Conservation (phyloP, 2,888 invertebrate species). For the Acronicta leporina region DNA sequence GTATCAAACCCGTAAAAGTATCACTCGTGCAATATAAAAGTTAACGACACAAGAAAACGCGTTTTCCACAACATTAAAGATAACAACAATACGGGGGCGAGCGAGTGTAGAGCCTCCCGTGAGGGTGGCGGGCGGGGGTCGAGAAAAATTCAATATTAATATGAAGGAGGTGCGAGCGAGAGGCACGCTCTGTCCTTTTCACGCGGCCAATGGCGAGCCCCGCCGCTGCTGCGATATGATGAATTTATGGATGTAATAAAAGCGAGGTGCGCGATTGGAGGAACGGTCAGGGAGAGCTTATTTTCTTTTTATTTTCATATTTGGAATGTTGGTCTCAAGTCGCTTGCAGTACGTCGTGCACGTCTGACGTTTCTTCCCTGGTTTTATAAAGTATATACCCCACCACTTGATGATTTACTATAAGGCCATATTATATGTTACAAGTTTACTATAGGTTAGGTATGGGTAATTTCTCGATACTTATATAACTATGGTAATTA, state of each 20-base stretch:
- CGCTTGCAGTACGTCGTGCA: slow-evolving; percentile 69
- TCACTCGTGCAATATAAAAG: slow-evolving; percentile 89
- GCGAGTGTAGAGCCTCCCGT: slow-evolving; percentile 88
- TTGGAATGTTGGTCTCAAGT: slow-evolving; percentile 83
- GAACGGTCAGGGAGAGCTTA: slow-evolving; percentile 87
- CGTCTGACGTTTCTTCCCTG: slow-evolving; percentile 73
- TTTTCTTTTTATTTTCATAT: slow-evolving; percentile 90
- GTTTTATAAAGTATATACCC: slow-evolving; percentile 58
- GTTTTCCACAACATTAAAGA: slow-evolving; percentile 90
- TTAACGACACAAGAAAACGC: slow-evolving; percentile 90
- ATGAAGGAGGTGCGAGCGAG: slow-evolving; percentile 92
- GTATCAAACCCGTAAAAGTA: slow-evolving; percentile 88
- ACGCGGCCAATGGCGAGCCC: slow-evolving; percentile 89
- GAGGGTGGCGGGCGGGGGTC: slow-evolving; percentile 88
- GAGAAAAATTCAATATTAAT: slow-evolving; percentile 95
- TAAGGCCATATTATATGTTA: slow-evolving; percentile 27
- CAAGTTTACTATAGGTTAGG: slow-evolving; percentile 17
- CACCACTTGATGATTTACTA: slow-evolving; percentile 56
- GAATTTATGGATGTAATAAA: slow-evolving; percentile 96
- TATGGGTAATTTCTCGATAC: background rate
- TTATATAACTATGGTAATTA: background rate
- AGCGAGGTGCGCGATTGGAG: slow-evolving; percentile 91
- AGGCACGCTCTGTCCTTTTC: slow-evolving; percentile 84
- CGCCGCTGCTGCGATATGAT: slow-evolving; percentile 90
- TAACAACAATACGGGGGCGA: slow-evolving; percentile 89